phyloP scores from a whole-genome alignment of 1,140 invertebrate species.

The Laupala kohalensis region DNA sequence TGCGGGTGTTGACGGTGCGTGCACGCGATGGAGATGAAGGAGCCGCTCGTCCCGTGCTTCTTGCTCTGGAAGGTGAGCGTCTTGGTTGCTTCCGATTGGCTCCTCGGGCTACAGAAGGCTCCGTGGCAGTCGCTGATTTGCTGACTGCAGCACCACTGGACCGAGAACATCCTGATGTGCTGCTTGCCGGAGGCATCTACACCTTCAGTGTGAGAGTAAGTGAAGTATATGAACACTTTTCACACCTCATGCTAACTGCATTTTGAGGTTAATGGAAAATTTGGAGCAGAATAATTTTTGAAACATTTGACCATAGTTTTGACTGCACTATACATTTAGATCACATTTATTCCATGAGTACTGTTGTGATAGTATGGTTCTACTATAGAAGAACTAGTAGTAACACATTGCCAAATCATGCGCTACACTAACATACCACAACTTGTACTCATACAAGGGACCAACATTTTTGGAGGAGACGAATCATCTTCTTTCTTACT shows the following conservation, averaged over 20 bases:
- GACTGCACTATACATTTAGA: too few relatives aligned
- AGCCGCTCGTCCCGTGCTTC: constrained; percentile 45
- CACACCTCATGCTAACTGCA: too few relatives aligned
- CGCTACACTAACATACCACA: background rate
- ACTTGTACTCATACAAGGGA: too few relatives aligned
- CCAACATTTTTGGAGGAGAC: background rate
- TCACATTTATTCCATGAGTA: too few relatives aligned
- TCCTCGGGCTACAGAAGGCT: constrained; percentile 31
- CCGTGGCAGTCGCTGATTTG: constrained; percentile 26
- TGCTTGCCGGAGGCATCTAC: constrained; percentile 67
- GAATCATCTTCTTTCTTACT: background rate
- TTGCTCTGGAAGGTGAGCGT: constrained; percentile 52
- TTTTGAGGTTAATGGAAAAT: too few relatives aligned
- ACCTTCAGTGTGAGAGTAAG: constrained; percentile 50
- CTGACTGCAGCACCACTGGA: constrained; percentile 54
- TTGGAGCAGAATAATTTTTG: too few relatives aligned
- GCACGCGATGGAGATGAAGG: constrained; percentile 66
- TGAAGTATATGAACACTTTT: too few relatives aligned
- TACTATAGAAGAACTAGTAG: background rate
- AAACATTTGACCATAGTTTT: too few relatives aligned
- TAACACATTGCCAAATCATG: background rate
- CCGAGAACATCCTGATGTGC: constrained; percentile 53
- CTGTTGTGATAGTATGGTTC: too few relatives aligned
- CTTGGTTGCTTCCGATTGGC: constrained; percentile 52
- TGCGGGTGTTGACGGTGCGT: constrained; percentile 48